Base-by-base conservation (phyloP, 2,797 vertebrate species). In the Lagocephalus sceleratus region DNA sequence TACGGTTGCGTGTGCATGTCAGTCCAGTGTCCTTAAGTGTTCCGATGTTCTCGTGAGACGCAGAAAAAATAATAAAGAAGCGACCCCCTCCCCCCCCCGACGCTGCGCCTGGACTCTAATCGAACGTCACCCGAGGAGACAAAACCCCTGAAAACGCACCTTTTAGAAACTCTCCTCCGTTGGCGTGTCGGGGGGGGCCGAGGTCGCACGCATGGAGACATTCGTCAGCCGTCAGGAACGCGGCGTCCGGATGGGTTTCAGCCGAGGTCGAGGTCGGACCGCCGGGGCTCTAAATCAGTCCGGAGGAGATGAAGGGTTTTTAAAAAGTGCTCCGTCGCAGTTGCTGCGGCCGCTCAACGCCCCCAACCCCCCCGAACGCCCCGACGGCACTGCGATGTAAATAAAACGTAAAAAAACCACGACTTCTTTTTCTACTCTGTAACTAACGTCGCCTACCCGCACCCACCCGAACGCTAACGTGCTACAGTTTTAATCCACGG, bases 301-400 rank as follows among this genome's bases (percentile, higher is more conserved):
- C 19, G 9, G 42, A 44, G 42, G 17, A 19, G 42, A 20, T 17
- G 16, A 17, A 17, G 15, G 39, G 38, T 15, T n/a, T 15, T 39
- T 40, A n/a, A 40, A 16, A 40, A 40, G 39, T 40, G 39, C 39
- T 17, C 39, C 7, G 15, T 40, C 4, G 39, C 39, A 16, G n/a
- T 17, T 17, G 39, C 15, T 17, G 39, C 16, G 1, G 16, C 38
- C 3, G 5, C 38, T 39, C 16, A 16, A 5, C 87, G n/a, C n/a
- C n/a, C n/a, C n/a, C n/a, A n/a, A n/a, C n/a, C n/a, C n/a, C n/a
- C 90, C 78, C 81, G 84, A 90, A 86, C 87, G 38, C 5, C 38
- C 87, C 66, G 88, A 75, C 89, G 8, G 92, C 94, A 93, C 92
- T 93, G 93, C 90, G 89, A 92, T 97, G 93, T 97, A 94, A 73